phyloP scores from a whole-genome alignment of 2,797 vertebrate genomes.

The Lacerta viridis region DNA sequence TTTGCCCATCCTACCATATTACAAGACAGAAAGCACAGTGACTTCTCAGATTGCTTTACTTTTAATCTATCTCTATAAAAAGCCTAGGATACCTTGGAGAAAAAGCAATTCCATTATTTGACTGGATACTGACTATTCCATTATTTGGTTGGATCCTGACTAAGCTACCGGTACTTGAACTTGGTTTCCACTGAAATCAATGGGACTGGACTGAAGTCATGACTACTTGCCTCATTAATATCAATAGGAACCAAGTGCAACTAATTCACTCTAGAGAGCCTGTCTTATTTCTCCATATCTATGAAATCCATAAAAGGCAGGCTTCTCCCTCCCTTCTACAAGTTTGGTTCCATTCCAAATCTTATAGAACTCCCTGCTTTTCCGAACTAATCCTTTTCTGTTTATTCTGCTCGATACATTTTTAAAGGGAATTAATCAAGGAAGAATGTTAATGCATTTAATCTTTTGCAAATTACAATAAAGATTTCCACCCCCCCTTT shows the following conservation, averaged over 20 bases:
- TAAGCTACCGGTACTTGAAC: not conserved
- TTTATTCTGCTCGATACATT: constrained; percentile 38
- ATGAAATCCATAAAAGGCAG: not conserved
- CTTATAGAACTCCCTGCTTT: not conserved
- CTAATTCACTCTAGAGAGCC: not conserved
- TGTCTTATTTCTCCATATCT: not conserved
- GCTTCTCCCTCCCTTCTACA: not conserved
- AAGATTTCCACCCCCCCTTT: not conserved
- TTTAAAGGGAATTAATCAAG: constrained; percentile 24
- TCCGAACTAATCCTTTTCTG: constrained; percentile 31
- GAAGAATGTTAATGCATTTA: constrained; percentile 38
- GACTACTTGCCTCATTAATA: not conserved
- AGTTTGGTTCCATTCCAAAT: constrained; percentile 17
- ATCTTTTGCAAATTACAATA: constrained; percentile 41
- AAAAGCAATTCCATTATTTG: no score
- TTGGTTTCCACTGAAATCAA: not conserved
- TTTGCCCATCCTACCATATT: no score
- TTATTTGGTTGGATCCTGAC: no score
- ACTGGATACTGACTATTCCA: no score
- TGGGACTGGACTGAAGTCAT: not conserved
- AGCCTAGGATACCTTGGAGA: no score
- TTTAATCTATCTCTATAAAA: no score
- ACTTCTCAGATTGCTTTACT: no score
- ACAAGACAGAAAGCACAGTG: no score
- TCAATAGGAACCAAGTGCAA: not conserved